Evolutionary conservation across 1,140 invertebrate species (phyloP).

Genomic region (Caenorhabditis remanei): DNA sequence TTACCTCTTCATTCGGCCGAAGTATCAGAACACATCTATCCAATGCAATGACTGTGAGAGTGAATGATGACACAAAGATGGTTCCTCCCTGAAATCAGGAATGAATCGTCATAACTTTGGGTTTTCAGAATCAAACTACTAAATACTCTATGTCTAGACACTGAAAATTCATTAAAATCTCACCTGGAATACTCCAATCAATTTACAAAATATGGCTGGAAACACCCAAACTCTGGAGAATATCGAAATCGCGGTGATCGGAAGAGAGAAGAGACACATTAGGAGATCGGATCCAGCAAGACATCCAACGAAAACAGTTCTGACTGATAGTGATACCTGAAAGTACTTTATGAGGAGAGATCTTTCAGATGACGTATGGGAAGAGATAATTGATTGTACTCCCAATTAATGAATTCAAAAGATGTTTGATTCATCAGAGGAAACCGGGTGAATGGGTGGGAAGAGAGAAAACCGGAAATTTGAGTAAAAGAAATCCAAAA

Average conservation of each 20-base stretch:
- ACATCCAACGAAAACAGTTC: slow-evolving; percentile 76
- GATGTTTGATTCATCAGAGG: slow-evolving; percentile 30
- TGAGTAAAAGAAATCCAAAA: slow-evolving; percentile 43
- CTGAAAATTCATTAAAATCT: background rate
- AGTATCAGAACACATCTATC: slow-evolving; percentile 75
- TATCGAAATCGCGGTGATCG: slow-evolving; percentile 76
- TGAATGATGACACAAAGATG: slow-evolving; percentile 77
- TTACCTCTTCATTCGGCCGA: slow-evolving; percentile 72
- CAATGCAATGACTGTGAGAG: slow-evolving; percentile 76
- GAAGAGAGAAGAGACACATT: slow-evolving; percentile 74
- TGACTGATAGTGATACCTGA: slow-evolving; percentile 74
- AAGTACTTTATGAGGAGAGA: background rate
- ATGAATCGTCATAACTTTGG: background rate
- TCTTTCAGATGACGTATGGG: background rate
- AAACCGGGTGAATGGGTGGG: background rate
- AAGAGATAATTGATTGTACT: slow-evolving; percentile 29
- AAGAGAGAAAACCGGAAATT: slow-evolving; percentile 38
- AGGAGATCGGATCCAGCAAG: slow-evolving; percentile 74
- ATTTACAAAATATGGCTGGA: slow-evolving; percentile 74
- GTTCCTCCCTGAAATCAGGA: slow-evolving; percentile 74
- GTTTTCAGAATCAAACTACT: no score
- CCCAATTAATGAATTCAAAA: background rate
- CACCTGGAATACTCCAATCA: slow-evolving; percentile 77
- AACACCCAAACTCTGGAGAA: slow-evolving; percentile 78
- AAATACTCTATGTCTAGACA: background rate